Base-by-base conservation (phyloP, 2,888 invertebrate genomes). In the Drosophila borborema region DNA sequence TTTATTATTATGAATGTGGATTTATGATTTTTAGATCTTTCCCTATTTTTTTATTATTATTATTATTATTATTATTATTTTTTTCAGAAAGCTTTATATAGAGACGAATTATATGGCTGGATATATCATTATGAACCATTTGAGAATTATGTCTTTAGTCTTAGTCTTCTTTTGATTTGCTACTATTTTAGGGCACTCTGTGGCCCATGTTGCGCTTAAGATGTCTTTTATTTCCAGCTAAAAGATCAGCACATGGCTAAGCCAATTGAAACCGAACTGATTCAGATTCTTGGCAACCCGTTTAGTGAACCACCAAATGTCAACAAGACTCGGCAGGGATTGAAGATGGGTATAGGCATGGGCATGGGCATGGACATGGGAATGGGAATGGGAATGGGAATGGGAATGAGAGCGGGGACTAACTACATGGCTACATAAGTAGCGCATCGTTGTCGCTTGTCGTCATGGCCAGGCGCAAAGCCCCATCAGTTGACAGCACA, bases 381-480 rank as follows among this genome's bases (percentile, higher is more conserved):
- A 2, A 41, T n/a, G n/a, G 28, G 48, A 41, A 34, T 48, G 46
- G 43, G 53, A 56, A 31, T 45, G 46, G 43, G 54, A 59, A 16
- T 10, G 48, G 54, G 60, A 60, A 20, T 10, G 55, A 43, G 48
- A 54, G 31, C 41, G 60, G 51, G 53, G 53, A 72, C 72, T 84
- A 78, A 83, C 84, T 84, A 82, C 72, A 80, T 85, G 53, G 65
- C 69, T 66, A 83, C 71, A 83, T 81, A 77, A 86, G 88, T 74
- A 71, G 88, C 76, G 84, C 81, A 78, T 87, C 77, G 74, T 72
- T 86, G 73, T 71, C 64, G 76, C 70, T 49, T 76, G 80, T 76
- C 84, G 89, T 84, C 84, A 89, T 85, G 86, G 84, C 89, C 89
- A 80, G 86, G 82, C 87, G 80, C 87, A 88, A 83, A 80, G 82